phyloP scores from a whole-genome alignment of 2,797 vertebrate species.

The Xerus rutilus region DNA sequence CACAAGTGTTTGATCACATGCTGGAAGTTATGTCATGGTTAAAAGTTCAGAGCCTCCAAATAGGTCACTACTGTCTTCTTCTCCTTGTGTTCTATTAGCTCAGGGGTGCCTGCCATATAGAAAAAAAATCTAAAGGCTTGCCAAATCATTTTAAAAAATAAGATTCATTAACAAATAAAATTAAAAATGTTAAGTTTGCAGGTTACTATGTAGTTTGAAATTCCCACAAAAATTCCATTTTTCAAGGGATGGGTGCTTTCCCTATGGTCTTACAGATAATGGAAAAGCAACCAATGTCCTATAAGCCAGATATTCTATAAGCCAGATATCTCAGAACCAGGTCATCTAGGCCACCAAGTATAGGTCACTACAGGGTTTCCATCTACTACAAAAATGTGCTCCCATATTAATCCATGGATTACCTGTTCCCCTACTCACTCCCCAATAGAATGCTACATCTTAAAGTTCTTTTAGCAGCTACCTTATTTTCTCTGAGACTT shows the following conservation, averaged over 20 bases:
- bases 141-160: slow-evolving; percentile 26
- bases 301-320: neutral
- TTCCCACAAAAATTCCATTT: neutral
- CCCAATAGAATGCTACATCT: neutral
- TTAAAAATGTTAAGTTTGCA: neutral
- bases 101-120: neutral
- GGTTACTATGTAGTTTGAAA: neutral
- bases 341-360: neutral
- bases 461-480: slow-evolving; percentile 8
- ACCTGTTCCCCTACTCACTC: fast-evolving
- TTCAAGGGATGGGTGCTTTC: neutral
- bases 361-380: neutral
- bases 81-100: neutral
- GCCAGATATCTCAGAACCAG: neutral
- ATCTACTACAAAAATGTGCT: neutral
- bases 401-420: neutral
- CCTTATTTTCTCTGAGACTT: neutral
- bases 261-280: neutral
- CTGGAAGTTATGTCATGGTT: neutral
- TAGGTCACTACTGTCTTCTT: neutral
- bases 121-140: neutral
- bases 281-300: neutral
- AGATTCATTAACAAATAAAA: neutral
- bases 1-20: neutral
- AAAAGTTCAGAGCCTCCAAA: neutral